A percentile compares a stretch with the other conserved stretches of the same genome.
Conservation (phyloP, 2,888 invertebrate genomes). For the Drosophila picticornis region DNA sequence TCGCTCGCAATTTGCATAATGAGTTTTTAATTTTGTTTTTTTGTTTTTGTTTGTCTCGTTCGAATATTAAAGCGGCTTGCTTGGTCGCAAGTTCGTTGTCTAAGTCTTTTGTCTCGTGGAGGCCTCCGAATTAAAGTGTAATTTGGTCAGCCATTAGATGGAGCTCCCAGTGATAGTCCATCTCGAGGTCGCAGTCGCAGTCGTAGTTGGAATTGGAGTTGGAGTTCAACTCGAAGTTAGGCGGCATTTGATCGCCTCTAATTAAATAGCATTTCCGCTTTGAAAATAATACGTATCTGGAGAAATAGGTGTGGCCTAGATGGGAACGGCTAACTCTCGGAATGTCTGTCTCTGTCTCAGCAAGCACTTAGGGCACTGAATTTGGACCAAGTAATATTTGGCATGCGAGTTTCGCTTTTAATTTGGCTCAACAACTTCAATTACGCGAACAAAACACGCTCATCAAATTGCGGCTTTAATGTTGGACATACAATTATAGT, state of each 20-base stretch:
- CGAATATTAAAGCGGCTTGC: conserved; percentile 63
- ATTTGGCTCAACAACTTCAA: conserved; percentile 20
- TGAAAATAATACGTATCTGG: conserved; percentile 68
- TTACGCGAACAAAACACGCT: background rate
- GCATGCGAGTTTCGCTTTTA: conserved; percentile 35
- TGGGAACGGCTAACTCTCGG: conserved; percentile 45
- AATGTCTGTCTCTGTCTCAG: conserved; percentile 3
- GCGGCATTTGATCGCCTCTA: conserved; percentile 78
- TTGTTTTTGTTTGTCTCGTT: conserved; percentile 35
- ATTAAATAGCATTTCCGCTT: conserved; percentile 80
- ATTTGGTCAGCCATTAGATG: conserved; percentile 77
- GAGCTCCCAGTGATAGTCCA: conserved; percentile 37
- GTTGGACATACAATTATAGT: background rate
- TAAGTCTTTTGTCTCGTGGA: conserved; percentile 67
- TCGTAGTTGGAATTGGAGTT: conserved; percentile 7
- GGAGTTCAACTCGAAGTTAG: conserved; percentile 17
- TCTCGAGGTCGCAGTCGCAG: conserved; percentile 34
- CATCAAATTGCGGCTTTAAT: background rate
- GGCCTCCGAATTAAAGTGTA: conserved; percentile 75
- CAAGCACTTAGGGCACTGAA: conserved; percentile 22
- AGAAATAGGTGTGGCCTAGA: conserved; percentile 67
- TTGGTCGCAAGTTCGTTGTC: conserved; percentile 60
- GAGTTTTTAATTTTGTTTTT: conserved; percentile 75
- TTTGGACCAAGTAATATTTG: conserved; percentile 21
- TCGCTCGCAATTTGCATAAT: conserved; percentile 81